Conservation (phyloP, 2,797 vertebrate genomes). For the Acanthis flammea region DNA sequence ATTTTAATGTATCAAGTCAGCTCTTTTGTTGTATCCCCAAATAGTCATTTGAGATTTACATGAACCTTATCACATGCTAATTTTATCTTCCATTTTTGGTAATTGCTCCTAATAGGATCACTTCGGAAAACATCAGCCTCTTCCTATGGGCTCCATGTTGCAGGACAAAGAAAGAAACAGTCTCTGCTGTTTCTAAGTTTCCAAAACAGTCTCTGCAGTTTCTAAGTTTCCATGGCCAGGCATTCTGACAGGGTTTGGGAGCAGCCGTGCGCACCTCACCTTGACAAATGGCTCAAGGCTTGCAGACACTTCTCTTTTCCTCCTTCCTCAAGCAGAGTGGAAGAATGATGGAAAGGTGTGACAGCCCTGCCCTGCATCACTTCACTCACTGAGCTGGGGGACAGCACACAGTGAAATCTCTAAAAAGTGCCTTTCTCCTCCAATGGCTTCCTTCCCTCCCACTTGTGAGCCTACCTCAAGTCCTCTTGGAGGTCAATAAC, state of each 20-base stretch:
- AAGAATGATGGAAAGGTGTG: background rate
- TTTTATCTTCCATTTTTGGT: conserved; percentile 2
- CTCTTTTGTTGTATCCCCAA: background rate
- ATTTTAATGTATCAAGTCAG: conserved; percentile 30
- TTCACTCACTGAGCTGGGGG: background rate
- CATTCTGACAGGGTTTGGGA: background rate
- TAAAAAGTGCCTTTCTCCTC: background rate
- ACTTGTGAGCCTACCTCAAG: rapidly evolving
- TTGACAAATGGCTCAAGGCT: background rate
- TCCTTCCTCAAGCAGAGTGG: background rate
- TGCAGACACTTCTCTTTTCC: background rate
- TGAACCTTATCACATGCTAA: background rate
- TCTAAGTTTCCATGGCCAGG: background rate
- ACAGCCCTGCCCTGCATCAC: background rate
- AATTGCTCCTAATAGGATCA: background rate
- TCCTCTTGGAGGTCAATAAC: background rate
- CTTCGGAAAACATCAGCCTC: background rate
- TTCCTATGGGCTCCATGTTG: background rate
- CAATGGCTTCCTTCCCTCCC: background rate
- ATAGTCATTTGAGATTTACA: background rate
- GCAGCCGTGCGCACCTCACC: background rate
- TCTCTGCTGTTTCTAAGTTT: background rate
- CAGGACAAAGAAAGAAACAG: background rate
- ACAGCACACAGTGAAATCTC: background rate
- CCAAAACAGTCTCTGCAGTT: background rate